A percentile compares a stretch with the other conserved stretches of the same genome.
phyloP scores from a whole-genome alignment of 2,113 vertebrate species.

The Corydoras maculifer region DNA sequence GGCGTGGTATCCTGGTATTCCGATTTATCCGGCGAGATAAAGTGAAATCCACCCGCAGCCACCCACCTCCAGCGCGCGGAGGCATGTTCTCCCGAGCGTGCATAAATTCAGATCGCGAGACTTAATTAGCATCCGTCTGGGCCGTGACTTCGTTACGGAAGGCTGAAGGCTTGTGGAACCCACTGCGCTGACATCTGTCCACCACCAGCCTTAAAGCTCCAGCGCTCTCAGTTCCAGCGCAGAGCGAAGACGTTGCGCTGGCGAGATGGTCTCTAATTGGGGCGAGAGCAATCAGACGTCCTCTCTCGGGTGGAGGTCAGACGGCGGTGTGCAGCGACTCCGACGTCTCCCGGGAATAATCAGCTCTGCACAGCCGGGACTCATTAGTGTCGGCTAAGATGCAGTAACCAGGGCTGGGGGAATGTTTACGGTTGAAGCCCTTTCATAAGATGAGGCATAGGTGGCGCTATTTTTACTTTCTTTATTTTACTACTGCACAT shows the following conservation, averaged over 20 bases:
- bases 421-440: neutral
- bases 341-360: neutral
- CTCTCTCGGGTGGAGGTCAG: constrained; percentile 28
- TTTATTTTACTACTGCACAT: too few relatives aligned
- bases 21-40: neutral
- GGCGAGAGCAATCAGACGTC: constrained; percentile 20
- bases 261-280: constrained; percentile 29
- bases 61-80: neutral
- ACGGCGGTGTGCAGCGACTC: constrained; percentile 4
- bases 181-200: constrained; percentile 46
- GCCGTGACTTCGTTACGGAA: constrained; percentile 31
- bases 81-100: neutral
- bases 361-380: constrained; percentile 4
- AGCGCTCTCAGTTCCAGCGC: constrained; percentile 8
- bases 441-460: neutral
- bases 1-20: constrained; percentile 23
- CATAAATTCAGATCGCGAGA: constrained; percentile 14
- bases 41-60: too few relatives aligned
- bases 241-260: neutral
- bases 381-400: constrained; percentile 11
- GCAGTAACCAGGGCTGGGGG: neutral
- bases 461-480: too few relatives aligned
- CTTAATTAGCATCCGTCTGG: constrained; percentile 33
- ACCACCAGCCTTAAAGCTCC: constrained; percentile 37
- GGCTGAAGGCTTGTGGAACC: constrained; percentile 20